A percentile compares a stretch with the other conserved stretches of the same genome.
Evolutionary conservation across 2,797 vertebrate genomes (phyloP).

Genomic region (Rhinichthys osculus): DNA sequence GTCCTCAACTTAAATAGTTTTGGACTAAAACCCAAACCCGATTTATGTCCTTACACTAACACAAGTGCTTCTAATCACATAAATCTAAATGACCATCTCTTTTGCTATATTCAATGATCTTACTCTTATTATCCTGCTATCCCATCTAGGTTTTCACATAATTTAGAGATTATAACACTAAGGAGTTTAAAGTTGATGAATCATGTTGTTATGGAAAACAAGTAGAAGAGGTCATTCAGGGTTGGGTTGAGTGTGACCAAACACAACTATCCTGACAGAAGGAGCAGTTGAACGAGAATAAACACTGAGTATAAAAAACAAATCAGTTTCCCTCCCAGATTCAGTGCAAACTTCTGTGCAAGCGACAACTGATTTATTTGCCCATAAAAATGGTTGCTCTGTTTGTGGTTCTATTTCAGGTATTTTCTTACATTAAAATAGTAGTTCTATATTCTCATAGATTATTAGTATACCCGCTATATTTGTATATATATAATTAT

Average conservation of each 20-base stretch:
- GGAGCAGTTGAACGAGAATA: not conserved
- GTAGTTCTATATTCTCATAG: not conserved
- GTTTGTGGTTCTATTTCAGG: not conserved
- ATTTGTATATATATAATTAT: too few relatives aligned
- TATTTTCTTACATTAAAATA: constrained; percentile 6
- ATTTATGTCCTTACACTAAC: not conserved
- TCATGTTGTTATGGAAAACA: not conserved
- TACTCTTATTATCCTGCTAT: not conserved
- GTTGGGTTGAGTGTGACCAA: not conserved
- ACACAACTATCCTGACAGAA: not conserved
- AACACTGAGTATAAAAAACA: not conserved
- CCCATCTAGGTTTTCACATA: not conserved
- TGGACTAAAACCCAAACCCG: not conserved
- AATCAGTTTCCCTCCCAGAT: not conserved
- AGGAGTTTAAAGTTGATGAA: not conserved
- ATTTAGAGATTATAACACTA: not conserved
- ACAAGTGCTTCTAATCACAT: not conserved
- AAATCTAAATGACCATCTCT: not conserved
- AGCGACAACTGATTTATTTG: not conserved
- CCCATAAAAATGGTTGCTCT: constrained; percentile 1
- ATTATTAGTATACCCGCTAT: too few relatives aligned
- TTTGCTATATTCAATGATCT: not conserved
- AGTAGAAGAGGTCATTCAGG: not conserved
- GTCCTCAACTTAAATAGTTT: not conserved
- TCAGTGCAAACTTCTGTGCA: not conserved